phyloP scores from a whole-genome alignment of 2,888 invertebrate species.

The Biston stratarius region DNA sequence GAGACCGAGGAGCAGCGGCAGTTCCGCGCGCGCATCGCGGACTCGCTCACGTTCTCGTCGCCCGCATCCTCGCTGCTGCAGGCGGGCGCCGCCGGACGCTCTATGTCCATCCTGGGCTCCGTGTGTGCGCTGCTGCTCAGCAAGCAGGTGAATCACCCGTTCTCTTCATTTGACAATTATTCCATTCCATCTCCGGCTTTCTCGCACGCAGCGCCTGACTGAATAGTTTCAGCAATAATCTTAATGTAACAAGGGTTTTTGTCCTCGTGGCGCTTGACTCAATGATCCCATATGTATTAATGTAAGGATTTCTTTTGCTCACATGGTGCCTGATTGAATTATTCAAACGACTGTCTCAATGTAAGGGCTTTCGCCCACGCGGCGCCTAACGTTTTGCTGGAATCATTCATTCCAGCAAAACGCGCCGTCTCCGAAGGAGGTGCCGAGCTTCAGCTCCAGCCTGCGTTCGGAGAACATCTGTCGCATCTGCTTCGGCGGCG shows the following conservation, averaged over 20 bases:
- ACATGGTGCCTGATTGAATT: no score
- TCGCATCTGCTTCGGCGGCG: conserved; percentile 82
- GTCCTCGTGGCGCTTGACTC: no score
- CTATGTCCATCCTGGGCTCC: conserved; percentile 77
- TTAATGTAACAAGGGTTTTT: no score
- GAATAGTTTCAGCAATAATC: no score
- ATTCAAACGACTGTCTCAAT: neutral
- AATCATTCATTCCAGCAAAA: conserved; percentile 24
- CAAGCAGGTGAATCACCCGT: conserved; percentile 64
- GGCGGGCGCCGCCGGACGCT: conserved; percentile 57
- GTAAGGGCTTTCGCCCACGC: neutral
- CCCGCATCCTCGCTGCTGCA: conserved; percentile 70
- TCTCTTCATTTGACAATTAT: neutral
- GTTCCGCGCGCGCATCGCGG: conserved; percentile 65
- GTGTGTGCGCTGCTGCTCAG: conserved; percentile 78
- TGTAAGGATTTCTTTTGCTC: no score
- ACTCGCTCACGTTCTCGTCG: conserved; percentile 70
- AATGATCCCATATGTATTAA: no score
- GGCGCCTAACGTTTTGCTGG: neutral
- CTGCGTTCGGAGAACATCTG: conserved; percentile 73
- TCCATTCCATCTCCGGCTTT: no score
- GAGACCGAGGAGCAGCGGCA: conserved; percentile 62
- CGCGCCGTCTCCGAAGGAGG: conserved; percentile 62
- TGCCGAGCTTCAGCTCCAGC: conserved; percentile 63
- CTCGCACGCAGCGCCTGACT: no score